Evolutionary conservation across 2,113 vertebrate species (phyloP), one percentile per base, ranked within the genome.

Genomic region (Xyrauchen texanus): DNA sequence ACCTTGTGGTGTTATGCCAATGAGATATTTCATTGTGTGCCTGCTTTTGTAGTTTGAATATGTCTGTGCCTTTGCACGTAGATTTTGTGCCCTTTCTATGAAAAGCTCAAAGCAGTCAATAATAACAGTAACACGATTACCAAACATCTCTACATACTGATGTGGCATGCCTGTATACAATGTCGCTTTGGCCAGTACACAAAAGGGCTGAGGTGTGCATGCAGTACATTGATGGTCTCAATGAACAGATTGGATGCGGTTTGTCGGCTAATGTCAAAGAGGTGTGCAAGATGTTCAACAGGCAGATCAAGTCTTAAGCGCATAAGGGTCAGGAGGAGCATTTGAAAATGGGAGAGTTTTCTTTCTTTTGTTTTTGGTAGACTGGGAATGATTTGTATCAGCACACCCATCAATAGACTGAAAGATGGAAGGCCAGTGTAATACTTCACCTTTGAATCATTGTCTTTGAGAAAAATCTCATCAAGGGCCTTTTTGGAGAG

Each of bases 381-480:
- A 58, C 55, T 58, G 55, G 55, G 55, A 58, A 58, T 58, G 55
- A 58, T 13, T 58, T 58, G 55, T 7, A 58, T 58, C 13, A 58
- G 55, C 55, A 58, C 55, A 7, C 55, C 55, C 55, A 58, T 58
- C 13, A 58, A 15, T 15, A 58, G 55, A 58, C 57, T 58, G 57
- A 58, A 58, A 58, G 57, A 58, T 58, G 57, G 57, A 58, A 58
- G 57, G 57, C 57, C 57, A 58, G 57, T 58, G 57, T 58, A 58
- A n/a, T 15, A 58, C 57, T 58, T 58, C 57, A 58, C 57, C 57
- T 58, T 58, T 57, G 55, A 57, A 57, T 57, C 55, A n/a, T 57
- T 57, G 55, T 57, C 55, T 57, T n/a, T n/a, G n/a, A 60, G 57
- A 60, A 60, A 60, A 7, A 15, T 58, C 57, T 58, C n/a, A 58